Evolutionary conservation across 1,140 invertebrate genomes (phyloP), one percentile per base, ranked within the genome.

Genomic region (Mercenaria mercenaria): DNA sequence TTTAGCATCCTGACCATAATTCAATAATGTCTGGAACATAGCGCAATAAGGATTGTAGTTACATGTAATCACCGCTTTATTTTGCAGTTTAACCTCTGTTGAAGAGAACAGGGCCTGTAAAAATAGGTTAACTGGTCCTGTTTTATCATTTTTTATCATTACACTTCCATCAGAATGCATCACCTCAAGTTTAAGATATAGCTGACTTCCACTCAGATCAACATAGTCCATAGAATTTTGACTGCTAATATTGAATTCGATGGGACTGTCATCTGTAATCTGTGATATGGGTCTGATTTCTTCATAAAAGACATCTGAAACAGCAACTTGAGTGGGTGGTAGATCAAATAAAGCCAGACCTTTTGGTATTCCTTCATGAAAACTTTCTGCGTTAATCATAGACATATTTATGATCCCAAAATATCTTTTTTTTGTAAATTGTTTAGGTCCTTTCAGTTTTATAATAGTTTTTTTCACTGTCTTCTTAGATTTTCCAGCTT

Each of bases 201-300:
- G 26, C 59, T 86, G 84, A 39, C 23, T 29, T 34, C 26, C 83
- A 20, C 43, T 74, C 43, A 74, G 52, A 59, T 77, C 80, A 15
- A 83, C 37, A 56, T 61, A 88, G 47, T 67, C 61, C 79, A 56
- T 81, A 32, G 56, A 76, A 79, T 82, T 64, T 34, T 76, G 81
- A 29, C 41, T 64, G 69, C 64, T 87, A 41, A 87, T 81, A 11
- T 67, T 88, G 34, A 80, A 90, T 43, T 86, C 84, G 43, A 88
- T 61, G 11, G 86, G 77, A 34, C 61, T n/a, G 52, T 90, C 76
- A 34, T 43, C 59, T 18, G 81, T 59, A 34, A 39, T 29, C 32
- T 64, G 81, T 32, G 37, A 43, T 47, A 61, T 39, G 23, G n/a
- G 81, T 74, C 37, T 39, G 50, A 77, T 76, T 83, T 84, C 80